Evolutionary conservation across 2,888 invertebrate genomes (phyloP).

Genomic region (Apodemia duryi): DNA sequence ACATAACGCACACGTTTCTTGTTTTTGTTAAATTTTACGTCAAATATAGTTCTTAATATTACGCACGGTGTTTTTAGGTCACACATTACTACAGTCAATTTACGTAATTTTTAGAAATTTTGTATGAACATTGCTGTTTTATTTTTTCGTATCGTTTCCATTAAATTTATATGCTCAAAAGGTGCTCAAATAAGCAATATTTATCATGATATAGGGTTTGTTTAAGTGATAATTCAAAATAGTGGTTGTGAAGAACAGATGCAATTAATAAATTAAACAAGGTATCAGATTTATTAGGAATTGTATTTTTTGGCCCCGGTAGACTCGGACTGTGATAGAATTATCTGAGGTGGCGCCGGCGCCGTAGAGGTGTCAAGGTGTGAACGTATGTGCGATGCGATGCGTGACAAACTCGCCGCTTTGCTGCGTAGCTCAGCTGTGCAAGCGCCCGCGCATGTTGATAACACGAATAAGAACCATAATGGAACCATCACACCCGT

Average conservation of each 20-base stretch:
- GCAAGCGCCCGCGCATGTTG: slow-evolving; percentile 48
- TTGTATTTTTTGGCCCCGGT: slow-evolving; percentile 8
- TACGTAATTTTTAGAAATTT: slow-evolving; percentile 6
- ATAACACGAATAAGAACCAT: slow-evolving; percentile 55
- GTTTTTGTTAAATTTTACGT: slow-evolving; percentile 17
- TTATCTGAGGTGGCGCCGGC: slow-evolving; percentile 43
- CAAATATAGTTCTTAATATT: slow-evolving; percentile 14
- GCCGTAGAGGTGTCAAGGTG: slow-evolving; percentile 43
- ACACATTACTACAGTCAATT: not conserved
- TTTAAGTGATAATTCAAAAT: slow-evolving; percentile 2
- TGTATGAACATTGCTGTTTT: not conserved
- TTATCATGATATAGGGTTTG: not conserved
- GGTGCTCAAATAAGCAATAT: slow-evolving; percentile 13
- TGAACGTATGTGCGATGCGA: slow-evolving; percentile 66
- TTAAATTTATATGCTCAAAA: slow-evolving; percentile 6
- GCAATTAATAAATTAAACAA: not conserved
- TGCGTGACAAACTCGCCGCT: slow-evolving; percentile 69
- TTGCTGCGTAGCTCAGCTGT: slow-evolving; percentile 55
- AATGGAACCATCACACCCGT: slow-evolving; percentile 56
- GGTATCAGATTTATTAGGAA: not conserved
- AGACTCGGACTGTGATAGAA: slow-evolving; percentile 22
- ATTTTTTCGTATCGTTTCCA: not conserved
- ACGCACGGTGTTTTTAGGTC: slow-evolving; percentile 3
- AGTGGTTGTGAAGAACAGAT: slow-evolving; percentile 12
- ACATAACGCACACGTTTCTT: slow-evolving; percentile 43